Percentiles rank a stretch among this genome's conserved stretches.
Evolutionary conservation across 1,140 invertebrate species (phyloP).

Genomic region (Drosophila rufa): DNA sequence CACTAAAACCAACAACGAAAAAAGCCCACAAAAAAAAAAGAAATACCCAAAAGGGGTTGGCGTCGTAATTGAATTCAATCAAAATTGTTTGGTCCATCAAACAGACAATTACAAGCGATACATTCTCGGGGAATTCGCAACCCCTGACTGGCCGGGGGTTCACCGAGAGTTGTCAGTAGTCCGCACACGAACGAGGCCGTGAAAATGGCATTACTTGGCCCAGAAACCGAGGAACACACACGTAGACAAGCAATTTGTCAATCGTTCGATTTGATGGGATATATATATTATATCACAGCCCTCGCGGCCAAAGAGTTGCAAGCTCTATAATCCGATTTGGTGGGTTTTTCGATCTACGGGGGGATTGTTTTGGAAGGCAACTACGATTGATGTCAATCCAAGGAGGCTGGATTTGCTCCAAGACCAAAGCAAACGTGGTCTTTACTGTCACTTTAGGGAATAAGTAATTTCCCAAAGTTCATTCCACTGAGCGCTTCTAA

Average conservation of each 20-base stretch:
- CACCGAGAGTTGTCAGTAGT: conserved; percentile 70
- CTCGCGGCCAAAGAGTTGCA: conserved; percentile 29
- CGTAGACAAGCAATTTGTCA: conserved; percentile 81
- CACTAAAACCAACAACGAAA: conserved; percentile 79
- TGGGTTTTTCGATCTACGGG: background rate
- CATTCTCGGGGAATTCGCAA: conserved; percentile 45
- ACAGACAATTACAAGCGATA: conserved; percentile 79
- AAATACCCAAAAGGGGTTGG: conserved; percentile 39
- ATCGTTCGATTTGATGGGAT: conserved; percentile 73
- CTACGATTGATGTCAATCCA: too few species aligned
- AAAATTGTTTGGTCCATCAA: conserved; percentile 85
- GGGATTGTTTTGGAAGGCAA: background rate
- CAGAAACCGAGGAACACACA: conserved; percentile 64
- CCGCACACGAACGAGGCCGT: conserved; percentile 21
- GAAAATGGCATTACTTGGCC: conserved; percentile 17
- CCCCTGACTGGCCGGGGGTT: background rate
- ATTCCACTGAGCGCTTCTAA: conserved; percentile 13
- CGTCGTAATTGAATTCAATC: conserved; percentile 84
- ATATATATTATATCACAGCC: conserved; percentile 4
- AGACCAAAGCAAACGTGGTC: too few species aligned
- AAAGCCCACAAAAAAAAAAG: conserved; percentile 18
- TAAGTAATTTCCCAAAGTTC: too few species aligned
- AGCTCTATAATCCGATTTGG: background rate
- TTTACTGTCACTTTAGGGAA: too few species aligned
- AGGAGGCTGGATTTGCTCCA: too few species aligned